Base-by-base conservation (phyloP, 1,140 invertebrate genomes). In the Drosophila sp. region DNA sequence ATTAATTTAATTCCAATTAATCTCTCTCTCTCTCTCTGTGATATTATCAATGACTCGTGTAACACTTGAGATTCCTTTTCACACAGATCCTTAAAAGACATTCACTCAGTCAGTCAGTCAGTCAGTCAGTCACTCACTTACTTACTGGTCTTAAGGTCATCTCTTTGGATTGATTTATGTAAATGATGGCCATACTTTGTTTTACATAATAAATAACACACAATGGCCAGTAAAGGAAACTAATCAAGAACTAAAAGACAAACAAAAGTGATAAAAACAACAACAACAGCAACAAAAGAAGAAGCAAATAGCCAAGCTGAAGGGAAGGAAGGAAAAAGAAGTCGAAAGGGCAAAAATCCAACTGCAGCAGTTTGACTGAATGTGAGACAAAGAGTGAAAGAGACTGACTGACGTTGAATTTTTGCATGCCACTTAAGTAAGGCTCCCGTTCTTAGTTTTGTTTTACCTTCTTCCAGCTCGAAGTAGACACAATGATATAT, bases 161-260 rank as follows among this genome's bases (percentile, higher is more conserved):
- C 29, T 56, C 25, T 6, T 2, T n/a, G 27, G 54, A 56, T 30
- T 29, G 54, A 56, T 86, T 86, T 86, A 87, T 86, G 82, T 87
- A 86, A 86, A 86, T 82, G 83, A 86, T 86, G 82, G 83, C 83
- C 79, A 87, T 80, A 86, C 83, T 86, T 87, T 86, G 83, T 79
- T 83, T 70, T 74, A 82, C 79, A 86, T 86, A 86, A 86, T 86
- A 86, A 86, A 86, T 86, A 78, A 75, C 79, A 72, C 63, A 68
- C 38, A 65, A 70, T 65, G 65, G 60, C 54, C 56, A 60, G 69
- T 11, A 78, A 64, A 60, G 61, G 44, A 81, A 77, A 81, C 65
- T 67, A 78, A 85, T 69, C 76, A 75, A 63, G 80, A 84, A 70
- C 67, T 70, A 69, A 85, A 69, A 72, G 67, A 74, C 75, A 79